Conservation (phyloP, 2,113 vertebrate species). For the Chauna torquata region DNA sequence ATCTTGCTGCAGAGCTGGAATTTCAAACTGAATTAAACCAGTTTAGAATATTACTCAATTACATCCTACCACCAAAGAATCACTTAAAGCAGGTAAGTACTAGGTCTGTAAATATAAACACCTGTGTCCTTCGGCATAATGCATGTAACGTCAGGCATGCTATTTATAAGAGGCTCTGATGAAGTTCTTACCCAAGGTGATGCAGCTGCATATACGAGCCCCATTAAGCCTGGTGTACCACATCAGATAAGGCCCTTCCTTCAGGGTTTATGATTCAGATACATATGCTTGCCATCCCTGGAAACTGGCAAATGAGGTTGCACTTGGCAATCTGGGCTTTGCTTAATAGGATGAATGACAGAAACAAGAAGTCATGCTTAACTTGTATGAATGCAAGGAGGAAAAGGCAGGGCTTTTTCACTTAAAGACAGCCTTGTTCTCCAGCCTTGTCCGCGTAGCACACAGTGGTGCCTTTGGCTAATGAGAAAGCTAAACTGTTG, state of each 20-base stretch:
- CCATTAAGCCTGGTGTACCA: slow-evolving; percentile 44
- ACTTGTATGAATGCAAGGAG: background rate
- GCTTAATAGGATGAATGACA: slow-evolving; percentile 44
- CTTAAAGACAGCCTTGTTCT: slow-evolving; percentile 16
- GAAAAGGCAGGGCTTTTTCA: background rate
- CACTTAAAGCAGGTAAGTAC: background rate
- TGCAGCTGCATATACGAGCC: slow-evolving; percentile 54
- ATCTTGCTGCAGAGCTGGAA: background rate
- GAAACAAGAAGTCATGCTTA: background rate
- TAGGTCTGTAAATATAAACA: background rate
- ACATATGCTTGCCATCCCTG: background rate
- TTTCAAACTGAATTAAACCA: background rate
- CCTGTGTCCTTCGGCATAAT: background rate
- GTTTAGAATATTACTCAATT: background rate
- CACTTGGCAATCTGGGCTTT: slow-evolving; percentile 41
- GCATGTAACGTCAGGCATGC: background rate
- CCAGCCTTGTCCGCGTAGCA: background rate
- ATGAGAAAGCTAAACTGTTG: background rate
- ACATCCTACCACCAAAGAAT: background rate
- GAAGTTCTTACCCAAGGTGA: slow-evolving; percentile 53
- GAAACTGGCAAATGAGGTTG: slow-evolving; percentile 41
- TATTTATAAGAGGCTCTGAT: background rate
- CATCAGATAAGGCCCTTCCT: slow-evolving; percentile 61
- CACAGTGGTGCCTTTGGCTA: background rate
- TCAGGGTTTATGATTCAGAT: slow-evolving; percentile 47